Base-by-base conservation (phyloP, 2,797 vertebrate species). In the Arrhamphus sclerolepis region DNA sequence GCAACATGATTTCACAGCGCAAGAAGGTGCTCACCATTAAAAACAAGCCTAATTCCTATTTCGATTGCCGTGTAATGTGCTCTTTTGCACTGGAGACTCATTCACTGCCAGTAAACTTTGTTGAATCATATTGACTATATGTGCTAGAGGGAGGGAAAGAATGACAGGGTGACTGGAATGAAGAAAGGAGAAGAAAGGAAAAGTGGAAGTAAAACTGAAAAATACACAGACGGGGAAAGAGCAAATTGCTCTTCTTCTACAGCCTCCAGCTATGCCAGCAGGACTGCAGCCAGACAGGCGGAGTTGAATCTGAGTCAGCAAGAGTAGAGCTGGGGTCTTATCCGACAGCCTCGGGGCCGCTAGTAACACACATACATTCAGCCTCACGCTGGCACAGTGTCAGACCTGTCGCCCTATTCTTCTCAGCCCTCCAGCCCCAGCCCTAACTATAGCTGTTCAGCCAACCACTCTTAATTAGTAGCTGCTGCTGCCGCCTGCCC, bases 381-480 rank as follows among this genome's bases (percentile, higher is more conserved):
- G 21, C 44, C 62, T 48, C 68, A 57, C 59, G 65, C 64, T 80
- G 58, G 65, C 73, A 62, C 51, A 13, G 82, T 82, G 87, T 87
- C 87, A 89, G 82, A 89, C 84, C 84, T 86, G 88, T 83, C 75
- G 78, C 85, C 68, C 85, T 70, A 40, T 78, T 86, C 84, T 84
- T 52, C 55, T 75, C 75, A 80, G 81, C 80, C 86, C 77, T 80
- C 62, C 77, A 90, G 86, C 83, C 78, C 68, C 42, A 75, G 61
- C 62, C 61, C 66, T 80, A 83, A 87, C 88, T 84, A 86, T 82
- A 84, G 68, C 78, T 81, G 78, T 59, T 89, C 85, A 87, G 77
- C 73, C 84, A 85, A 80, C 80, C 83, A 58, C 72, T 83, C 80
- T 82, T 91, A 89, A 91, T 91, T 87, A 89, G 84, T 89, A 90